Conservation (phyloP, 1,140 invertebrate species). For the Lerema accius region DNA sequence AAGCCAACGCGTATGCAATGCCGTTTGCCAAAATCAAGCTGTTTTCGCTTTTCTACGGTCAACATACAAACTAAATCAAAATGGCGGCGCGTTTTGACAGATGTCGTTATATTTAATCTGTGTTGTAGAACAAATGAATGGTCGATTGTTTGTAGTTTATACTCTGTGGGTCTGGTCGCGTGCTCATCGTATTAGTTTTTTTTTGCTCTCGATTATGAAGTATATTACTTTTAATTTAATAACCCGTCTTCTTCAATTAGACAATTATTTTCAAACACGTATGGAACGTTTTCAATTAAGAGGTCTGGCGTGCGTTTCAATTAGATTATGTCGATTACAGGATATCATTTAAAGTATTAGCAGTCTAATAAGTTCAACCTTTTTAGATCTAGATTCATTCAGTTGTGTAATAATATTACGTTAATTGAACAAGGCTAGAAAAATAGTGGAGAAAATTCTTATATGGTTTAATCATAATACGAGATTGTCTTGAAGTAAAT, state of each 20-base stretch:
- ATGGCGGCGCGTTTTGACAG: conserved; percentile 37
- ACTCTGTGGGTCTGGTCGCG: conserved; percentile 47
- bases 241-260: neutral
- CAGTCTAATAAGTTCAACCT: conserved; percentile 6
- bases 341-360: conserved; percentile 16
- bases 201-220: neutral
- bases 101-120: conserved; percentile 38
- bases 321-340: conserved; percentile 21
- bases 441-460: too few relatives aligned
- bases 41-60: conserved; percentile 35
- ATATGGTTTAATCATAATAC: too few relatives aligned
- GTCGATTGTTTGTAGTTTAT: conserved; percentile 31
- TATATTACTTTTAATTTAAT: neutral
- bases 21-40: conserved; percentile 25
- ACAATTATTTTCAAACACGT: neutral
- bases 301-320: conserved; percentile 4
- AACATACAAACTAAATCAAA: conserved; percentile 33
- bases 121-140: conserved; percentile 40
- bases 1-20: conserved; percentile 8
- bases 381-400: neutral
- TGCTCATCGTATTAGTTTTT: conserved; percentile 40
- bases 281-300: neutral
- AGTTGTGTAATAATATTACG: neutral
- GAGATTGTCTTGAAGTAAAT: too few relatives aligned
- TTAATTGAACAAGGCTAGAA: neutral